These are phyloP conservation scores for Thereva unica DNA, from an alignment of 2,888 invertebrate species.

Conservation along the genomic window DNA sequence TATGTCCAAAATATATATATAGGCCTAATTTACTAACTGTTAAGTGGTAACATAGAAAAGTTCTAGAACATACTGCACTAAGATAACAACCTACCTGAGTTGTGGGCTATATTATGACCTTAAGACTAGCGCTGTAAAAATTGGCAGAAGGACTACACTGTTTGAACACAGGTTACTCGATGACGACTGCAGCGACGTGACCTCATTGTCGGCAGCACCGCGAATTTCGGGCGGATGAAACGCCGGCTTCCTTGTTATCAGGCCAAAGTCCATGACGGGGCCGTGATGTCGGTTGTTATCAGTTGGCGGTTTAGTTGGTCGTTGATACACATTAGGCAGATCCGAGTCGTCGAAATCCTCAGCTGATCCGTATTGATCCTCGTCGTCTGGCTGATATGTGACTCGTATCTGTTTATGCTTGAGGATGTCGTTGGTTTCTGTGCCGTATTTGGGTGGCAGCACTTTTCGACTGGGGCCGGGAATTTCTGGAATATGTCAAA, in stretches of 20 bases:
- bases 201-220: conserved; percentile 51
- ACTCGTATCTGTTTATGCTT: conserved; percentile 55
- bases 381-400: conserved; percentile 63
- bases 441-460: conserved; percentile 60
- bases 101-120: conserved; percentile 28
- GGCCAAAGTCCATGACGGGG: conserved; percentile 43
- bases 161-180: conserved; percentile 17
- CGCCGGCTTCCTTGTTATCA: conserved; percentile 55
- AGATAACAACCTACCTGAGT: conserved; percentile 16
- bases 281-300: conserved; percentile 41
- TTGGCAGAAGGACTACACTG: conserved; percentile 15
- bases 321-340: conserved; percentile 54
- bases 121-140: conserved; percentile 16
- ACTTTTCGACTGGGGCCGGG: conserved; percentile 70
- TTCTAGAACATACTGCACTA: conserved; percentile 13
- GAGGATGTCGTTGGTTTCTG: conserved; percentile 58
- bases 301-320: conserved; percentile 49
- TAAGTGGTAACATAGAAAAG: not conserved
- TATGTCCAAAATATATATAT: too few relatives aligned
- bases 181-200: conserved; percentile 46
- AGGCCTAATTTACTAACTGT: too few relatives aligned
- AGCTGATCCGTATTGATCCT: conserved; percentile 72
- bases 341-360: conserved; percentile 69
- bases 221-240: conserved; percentile 47
- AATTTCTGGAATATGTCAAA: conserved; percentile 64